Conservation (phyloP, 2,888 invertebrate genomes). For the Dysmachus trigonus region DNA sequence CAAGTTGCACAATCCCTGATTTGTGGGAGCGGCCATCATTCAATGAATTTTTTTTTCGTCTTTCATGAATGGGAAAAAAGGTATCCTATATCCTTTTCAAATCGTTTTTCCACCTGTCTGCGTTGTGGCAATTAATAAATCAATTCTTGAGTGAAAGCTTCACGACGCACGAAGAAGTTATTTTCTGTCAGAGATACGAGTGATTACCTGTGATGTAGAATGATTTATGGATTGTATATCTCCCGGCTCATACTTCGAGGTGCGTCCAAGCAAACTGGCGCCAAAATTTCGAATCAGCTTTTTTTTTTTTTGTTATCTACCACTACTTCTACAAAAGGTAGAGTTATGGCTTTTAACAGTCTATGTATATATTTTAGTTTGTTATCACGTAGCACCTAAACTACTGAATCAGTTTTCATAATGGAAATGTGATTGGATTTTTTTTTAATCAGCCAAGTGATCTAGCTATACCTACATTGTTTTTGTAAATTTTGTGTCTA, state of each 20-base stretch:
- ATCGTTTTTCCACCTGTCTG: not conserved
- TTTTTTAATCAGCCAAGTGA: too few species aligned
- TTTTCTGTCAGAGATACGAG: not conserved
- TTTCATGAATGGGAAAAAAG: not conserved
- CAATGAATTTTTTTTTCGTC: not conserved
- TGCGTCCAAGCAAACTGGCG: not conserved
- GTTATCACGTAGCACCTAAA: too few species aligned
- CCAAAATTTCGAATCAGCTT: not conserved
- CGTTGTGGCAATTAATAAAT: not conserved
- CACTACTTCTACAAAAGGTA: not conserved
- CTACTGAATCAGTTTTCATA: too few species aligned
- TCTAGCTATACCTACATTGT: too few species aligned
- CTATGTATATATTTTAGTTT: too few species aligned
- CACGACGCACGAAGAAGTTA: not conserved
- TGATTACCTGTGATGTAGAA: not conserved
- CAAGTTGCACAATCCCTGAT: not conserved
- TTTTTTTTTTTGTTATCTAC: too few species aligned
- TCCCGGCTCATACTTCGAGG: not conserved
- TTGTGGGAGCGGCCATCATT: not conserved
- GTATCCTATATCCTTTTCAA: not conserved
- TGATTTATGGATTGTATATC: not conserved
- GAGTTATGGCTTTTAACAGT: not conserved
- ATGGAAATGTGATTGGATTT: too few species aligned
- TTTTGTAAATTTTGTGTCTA: too few species aligned
- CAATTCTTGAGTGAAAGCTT: not conserved